Evolutionary conservation across 1,140 invertebrate species (phyloP).

Genomic region (Belonocnema kinseyi): DNA sequence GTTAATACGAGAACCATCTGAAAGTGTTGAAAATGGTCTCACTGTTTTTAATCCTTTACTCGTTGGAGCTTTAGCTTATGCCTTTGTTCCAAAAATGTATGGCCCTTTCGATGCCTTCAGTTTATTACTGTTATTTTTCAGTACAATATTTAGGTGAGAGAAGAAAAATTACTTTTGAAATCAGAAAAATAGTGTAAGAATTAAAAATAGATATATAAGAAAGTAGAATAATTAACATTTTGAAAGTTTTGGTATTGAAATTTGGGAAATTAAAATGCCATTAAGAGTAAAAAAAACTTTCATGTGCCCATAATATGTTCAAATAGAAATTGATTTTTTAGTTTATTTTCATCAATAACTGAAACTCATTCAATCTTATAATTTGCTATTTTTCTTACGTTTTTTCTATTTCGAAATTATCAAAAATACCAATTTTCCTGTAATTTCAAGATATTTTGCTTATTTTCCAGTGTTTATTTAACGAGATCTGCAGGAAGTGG

Average conservation of each 20-base stretch:
- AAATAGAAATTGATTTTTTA: too few relatives aligned
- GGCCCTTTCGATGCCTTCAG: slow-evolving; percentile 63
- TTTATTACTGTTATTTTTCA: slow-evolving; percentile 54
- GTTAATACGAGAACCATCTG: slow-evolving; percentile 63
- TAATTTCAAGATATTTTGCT: background rate
- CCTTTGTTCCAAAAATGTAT: slow-evolving; percentile 62
- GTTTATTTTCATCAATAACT: too few relatives aligned
- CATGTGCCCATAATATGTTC: too few relatives aligned
- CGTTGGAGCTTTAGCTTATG: slow-evolving; percentile 68
- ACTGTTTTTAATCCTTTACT: slow-evolving; percentile 73
- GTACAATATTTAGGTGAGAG: slow-evolving; percentile 60
- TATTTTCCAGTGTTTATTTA: slow-evolving; percentile 55
- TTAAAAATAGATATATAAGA: background rate
- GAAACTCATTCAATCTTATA: too few relatives aligned
- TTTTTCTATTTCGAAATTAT: too few relatives aligned
- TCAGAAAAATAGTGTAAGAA: too few relatives aligned
- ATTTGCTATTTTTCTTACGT: too few relatives aligned
- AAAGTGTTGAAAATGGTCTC: slow-evolving; percentile 65
- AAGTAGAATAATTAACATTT: too few relatives aligned
- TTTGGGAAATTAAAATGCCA: too few relatives aligned
- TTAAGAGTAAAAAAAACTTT: too few relatives aligned
- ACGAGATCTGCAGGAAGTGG: slow-evolving; percentile 54
- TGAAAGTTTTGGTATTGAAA: too few relatives aligned
- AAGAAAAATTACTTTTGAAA: background rate
- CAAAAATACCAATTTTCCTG: too few relatives aligned